Conservation (phyloP, 2,113 vertebrate species). For the Neolamprologus devosi region DNA sequence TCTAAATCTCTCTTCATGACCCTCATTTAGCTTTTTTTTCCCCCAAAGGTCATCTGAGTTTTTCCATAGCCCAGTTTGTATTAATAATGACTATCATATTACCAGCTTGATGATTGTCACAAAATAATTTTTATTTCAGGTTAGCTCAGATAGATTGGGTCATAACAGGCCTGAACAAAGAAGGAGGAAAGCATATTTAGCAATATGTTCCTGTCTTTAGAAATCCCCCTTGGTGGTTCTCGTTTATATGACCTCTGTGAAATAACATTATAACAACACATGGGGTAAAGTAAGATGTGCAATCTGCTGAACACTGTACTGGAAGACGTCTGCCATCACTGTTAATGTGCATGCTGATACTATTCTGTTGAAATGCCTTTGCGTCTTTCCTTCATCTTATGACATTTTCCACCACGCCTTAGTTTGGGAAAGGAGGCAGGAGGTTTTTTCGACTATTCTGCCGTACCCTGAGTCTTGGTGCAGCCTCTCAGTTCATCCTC, state of each 20-base stretch:
- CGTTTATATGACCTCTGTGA: background rate
- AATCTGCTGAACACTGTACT: background rate
- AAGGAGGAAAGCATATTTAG: background rate
- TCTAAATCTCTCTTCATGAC: background rate
- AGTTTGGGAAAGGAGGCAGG: background rate
- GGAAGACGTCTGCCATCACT: background rate
- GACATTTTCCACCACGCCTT: background rate
- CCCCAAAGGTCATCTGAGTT: background rate
- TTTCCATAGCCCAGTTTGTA: background rate
- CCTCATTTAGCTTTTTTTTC: accelerated
- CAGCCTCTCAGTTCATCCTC: background rate
- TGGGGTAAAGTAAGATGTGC: background rate
- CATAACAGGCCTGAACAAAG: background rate
- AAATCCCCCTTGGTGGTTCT: background rate
- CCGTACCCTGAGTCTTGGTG: background rate
- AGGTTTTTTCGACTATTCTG: background rate
- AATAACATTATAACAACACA: background rate
- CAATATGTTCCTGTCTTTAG: background rate
- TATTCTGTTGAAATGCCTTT: background rate
- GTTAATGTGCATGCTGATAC: background rate
- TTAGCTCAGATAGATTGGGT: background rate
- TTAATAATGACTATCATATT: background rate
- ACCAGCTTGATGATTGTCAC: background rate
- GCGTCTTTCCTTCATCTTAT: background rate
- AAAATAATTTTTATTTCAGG: background rate